A percentile compares a stretch with the other conserved stretches of the same genome.
Conservation (phyloP, 2,888 invertebrate species). For the Drosophila paranaensis region DNA sequence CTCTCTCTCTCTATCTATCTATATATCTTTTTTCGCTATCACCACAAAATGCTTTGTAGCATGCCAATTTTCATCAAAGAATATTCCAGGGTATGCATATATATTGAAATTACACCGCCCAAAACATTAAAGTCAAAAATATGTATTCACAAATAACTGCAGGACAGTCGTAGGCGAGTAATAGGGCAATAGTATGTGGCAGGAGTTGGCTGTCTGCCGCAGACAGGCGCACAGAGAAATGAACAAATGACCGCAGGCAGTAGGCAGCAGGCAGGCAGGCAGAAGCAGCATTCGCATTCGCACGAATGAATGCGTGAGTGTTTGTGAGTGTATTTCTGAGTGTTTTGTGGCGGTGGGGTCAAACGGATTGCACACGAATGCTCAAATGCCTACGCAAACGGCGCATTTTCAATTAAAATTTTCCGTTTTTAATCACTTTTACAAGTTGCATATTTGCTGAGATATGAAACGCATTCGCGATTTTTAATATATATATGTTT, state of each 20-base stretch:
- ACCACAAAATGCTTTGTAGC: no score
- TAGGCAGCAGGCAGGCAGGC: no score
- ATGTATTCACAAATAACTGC: slow-evolving; percentile 22
- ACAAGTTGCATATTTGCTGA: slow-evolving; percentile 32
- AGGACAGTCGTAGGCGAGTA: slow-evolving; percentile 1
- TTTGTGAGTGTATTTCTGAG: slow-evolving; percentile 36
- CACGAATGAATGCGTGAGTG: slow-evolving; percentile 41
- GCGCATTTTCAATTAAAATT: slow-evolving; percentile 82
- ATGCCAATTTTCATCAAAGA: background rate
- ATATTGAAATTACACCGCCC: slow-evolving; percentile 50
- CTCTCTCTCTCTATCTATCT: no score
- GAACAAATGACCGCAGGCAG: slow-evolving; percentile 62
- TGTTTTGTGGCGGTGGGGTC: background rate
- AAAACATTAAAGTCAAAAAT: slow-evolving; percentile 36
- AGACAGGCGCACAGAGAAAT: slow-evolving; percentile 42
- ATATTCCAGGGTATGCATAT: slow-evolving; percentile 21
- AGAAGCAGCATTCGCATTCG: slow-evolving; percentile 28
- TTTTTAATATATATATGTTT: background rate
- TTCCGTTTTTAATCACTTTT: slow-evolving; percentile 81
- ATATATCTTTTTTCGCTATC: background rate
- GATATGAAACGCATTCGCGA: background rate
- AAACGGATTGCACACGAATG: slow-evolving; percentile 36
- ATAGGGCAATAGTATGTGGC: background rate
- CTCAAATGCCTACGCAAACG: slow-evolving; percentile 75
- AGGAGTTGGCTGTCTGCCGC: slow-evolving; percentile 22